Evolutionary conservation across 92 coral and sea anemone genomes (phyloP).

Genomic region (Diadumene lineata): DNA sequence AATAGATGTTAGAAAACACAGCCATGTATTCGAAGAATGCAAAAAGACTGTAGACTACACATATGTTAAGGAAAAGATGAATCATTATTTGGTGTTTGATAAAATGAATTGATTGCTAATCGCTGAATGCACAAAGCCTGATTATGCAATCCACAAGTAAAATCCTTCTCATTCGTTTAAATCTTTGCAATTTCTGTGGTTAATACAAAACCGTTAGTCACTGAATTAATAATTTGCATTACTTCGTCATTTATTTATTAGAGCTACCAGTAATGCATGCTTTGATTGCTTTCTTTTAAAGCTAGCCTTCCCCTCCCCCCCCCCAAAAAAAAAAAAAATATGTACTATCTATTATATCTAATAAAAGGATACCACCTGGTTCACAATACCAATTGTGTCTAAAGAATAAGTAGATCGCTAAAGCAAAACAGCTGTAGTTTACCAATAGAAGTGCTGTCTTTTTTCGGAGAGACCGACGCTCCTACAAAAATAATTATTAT

Average conservation of each 20-base stretch:
- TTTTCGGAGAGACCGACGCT: conserved; percentile 47
- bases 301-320: too few species aligned
- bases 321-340: neutral
- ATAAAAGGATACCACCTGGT: conserved; percentile 91
- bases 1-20: conserved; percentile 79
- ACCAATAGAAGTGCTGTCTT: conserved; percentile 50
- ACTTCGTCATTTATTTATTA: too few species aligned
- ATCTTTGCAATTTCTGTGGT: too few species aligned
- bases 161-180: too few species aligned
- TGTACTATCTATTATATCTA: neutral
- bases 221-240: too few species aligned
- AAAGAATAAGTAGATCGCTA: conserved; percentile 84
- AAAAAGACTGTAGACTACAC: conserved; percentile 86
- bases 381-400: conserved; percentile 97
- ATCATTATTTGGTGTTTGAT: neutral
- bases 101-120: neutral
- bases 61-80: conserved; percentile 7
- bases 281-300: too few species aligned
- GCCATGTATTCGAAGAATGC: conserved; percentile 85
- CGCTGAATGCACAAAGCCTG: neutral
- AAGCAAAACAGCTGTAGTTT: conserved; percentile 77
- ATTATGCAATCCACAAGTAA: too few species aligned
- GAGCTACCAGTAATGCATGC: too few species aligned
- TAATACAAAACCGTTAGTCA: too few species aligned
- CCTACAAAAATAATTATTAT: conserved; percentile 45